A percentile compares a stretch with the other conserved stretches of the same genome.
Conservation (phyloP, 64 coral and sea anemone genomes). For the Porites lutea region DNA sequence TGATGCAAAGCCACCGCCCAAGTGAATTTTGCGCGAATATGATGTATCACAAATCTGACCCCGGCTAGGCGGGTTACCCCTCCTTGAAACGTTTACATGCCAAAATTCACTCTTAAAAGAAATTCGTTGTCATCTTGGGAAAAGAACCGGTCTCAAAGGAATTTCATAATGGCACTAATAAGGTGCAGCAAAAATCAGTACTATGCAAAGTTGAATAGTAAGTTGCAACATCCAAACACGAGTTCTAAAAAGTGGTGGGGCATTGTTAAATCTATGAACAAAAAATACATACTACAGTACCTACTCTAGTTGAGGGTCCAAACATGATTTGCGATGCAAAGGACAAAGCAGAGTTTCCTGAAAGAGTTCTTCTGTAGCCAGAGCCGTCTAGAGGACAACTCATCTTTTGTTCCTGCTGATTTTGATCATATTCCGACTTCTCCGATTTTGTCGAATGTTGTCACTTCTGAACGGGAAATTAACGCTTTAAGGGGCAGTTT, state of each 20-base stretch:
- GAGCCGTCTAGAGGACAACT: slow-evolving; percentile 4
- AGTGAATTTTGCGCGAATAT: slow-evolving; percentile 9
- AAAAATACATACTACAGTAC: not conserved
- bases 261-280: slow-evolving; percentile 24
- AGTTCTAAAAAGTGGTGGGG: slow-evolving; percentile 40
- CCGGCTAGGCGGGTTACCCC: slow-evolving; percentile 21
- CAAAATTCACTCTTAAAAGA: too few species aligned
- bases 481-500: too few species aligned
- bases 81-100: not conserved
- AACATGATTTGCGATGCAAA: slow-evolving; percentile 26
- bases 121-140: too few species aligned
- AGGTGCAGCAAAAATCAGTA: not conserved
- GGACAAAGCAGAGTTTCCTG: slow-evolving; percentile 9
- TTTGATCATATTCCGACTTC: not conserved
- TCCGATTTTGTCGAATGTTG: not conserved
- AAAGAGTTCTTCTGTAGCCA: slow-evolving; percentile 17
- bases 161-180: slow-evolving; percentile 40
- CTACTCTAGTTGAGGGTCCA: slow-evolving; percentile 19
- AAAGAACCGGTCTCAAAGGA: too few species aligned
- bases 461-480: too few species aligned
- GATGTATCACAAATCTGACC: slow-evolving; percentile 20
- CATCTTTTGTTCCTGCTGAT: not conserved
- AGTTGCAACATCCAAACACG: slow-evolving; percentile 13
- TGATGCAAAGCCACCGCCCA: not conserved
- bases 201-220: slow-evolving; percentile 9